Evolutionary conservation across 2,888 invertebrate species (phyloP).

Genomic region (Ethmia dodecea): DNA sequence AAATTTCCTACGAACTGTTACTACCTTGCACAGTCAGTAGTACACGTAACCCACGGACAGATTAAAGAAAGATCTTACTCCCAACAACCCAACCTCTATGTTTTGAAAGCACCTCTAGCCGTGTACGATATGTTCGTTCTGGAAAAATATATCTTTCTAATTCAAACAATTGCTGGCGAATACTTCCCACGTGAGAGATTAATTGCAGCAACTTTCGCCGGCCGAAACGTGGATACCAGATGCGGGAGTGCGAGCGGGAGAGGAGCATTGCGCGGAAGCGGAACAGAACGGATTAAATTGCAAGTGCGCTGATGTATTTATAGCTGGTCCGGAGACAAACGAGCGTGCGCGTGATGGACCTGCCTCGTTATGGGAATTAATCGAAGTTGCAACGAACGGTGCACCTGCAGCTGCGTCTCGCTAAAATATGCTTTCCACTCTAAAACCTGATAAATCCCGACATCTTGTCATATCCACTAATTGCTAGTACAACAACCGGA

Average conservation of each 20-base stretch:
- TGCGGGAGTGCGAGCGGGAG: slow-evolving; percentile 35
- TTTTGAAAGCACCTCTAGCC: no score
- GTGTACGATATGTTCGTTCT: slow-evolving; percentile 25
- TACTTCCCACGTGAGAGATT: slow-evolving; percentile 45
- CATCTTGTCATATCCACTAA: slow-evolving; percentile 16
- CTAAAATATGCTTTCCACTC: slow-evolving; percentile 55
- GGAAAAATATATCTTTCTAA: slow-evolving; percentile 33
- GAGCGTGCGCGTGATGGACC: slow-evolving; percentile 73
- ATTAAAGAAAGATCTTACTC: slow-evolving; percentile 11
- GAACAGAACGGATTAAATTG: slow-evolving; percentile 74
- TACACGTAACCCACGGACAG: slow-evolving; percentile 17
- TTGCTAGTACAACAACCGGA: slow-evolving; percentile 9
- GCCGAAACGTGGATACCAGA: slow-evolving; percentile 35
- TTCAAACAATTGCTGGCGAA: slow-evolving; percentile 42
- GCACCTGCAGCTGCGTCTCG: slow-evolving; percentile 58
- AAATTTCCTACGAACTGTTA: slow-evolving; percentile 49
- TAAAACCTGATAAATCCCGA: slow-evolving; percentile 26
- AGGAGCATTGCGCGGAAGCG: slow-evolving; percentile 48
- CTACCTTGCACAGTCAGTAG: slow-evolving; percentile 24
- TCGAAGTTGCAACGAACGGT: slow-evolving; percentile 66
- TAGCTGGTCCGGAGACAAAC: slow-evolving; percentile 73
- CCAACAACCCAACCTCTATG: no score
- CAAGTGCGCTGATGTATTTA: slow-evolving; percentile 77
- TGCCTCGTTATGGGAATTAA: slow-evolving; percentile 77
- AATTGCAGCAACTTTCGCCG: slow-evolving; percentile 58